Conservation (phyloP, 92 coral and sea anemone species). For the Actinernus sp. region DNA sequence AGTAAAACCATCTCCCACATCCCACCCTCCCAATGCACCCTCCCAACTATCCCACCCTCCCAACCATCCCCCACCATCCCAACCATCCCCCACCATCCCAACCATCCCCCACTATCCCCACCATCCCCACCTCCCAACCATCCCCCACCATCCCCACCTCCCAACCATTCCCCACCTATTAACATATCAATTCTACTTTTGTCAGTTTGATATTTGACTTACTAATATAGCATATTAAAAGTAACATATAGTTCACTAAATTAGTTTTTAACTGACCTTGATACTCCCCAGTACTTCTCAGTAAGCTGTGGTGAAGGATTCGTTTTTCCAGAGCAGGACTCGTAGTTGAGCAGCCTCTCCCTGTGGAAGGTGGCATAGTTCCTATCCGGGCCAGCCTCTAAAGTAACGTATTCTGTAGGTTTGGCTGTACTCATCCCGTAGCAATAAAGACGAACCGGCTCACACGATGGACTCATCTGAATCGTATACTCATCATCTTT, state of each 20-base stretch:
- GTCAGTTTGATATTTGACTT: no score
- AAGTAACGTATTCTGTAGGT: conserved; percentile 93
- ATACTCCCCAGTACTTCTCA: conserved; percentile 96
- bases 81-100: no score
- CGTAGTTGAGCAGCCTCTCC: conserved; percentile 87
- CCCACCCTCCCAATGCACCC: no score
- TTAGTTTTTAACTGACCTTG: conserved; percentile 54
- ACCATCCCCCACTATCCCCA: no score
- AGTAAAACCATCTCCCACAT: no score
- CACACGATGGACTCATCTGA: conserved; percentile 85
- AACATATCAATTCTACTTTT: no score
- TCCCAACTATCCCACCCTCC: no score
- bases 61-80: no score
- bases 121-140: no score
- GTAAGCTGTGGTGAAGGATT: conserved; percentile 91
- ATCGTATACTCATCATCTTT: conserved; percentile 93
- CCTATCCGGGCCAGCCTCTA: conserved; percentile 82
- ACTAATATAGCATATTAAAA: no score
- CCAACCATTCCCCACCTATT: no score
- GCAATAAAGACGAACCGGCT: conserved; percentile 92
- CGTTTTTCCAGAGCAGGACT: conserved; percentile 85
- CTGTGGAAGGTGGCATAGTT: conserved; percentile 92
- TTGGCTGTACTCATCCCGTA: conserved; percentile 87
- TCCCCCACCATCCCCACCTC: no score
- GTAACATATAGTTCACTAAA: not conserved